Conservation (phyloP, 2,797 vertebrate genomes). For the Lerista edwardsae region DNA sequence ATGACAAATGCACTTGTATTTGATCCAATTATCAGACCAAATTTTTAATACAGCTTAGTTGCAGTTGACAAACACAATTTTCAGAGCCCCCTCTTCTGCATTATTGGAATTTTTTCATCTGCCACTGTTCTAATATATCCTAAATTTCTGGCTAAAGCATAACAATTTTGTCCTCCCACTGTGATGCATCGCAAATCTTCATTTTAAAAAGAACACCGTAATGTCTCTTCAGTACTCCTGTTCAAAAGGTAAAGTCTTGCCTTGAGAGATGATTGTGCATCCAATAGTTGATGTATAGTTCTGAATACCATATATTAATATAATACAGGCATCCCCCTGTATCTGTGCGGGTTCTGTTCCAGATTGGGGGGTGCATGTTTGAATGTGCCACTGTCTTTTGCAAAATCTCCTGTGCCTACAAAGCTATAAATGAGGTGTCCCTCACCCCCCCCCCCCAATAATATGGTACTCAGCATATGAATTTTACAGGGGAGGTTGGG, state of each 20-base stretch:
- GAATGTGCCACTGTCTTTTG: no score
- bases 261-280: not conserved
- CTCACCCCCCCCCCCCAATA: no score
- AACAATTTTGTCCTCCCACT: not conserved
- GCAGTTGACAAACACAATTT: not conserved
- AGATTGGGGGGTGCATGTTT: no score
- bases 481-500: no score
- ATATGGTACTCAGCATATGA: no score
- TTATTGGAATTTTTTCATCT: not conserved
- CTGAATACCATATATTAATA: no score
- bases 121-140: not conserved
- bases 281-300: not conserved
- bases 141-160: not conserved
- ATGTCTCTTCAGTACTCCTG: not conserved
- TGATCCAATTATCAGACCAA: not conserved
- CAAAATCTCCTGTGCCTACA: no score
- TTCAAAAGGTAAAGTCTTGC: not conserved
- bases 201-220: not conserved
- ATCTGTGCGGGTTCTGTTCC: no score
- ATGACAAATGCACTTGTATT: not conserved
- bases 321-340: no score
- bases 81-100: not conserved
- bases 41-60: not conserved
- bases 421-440: no score
- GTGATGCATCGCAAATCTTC: not conserved